phyloP scores from a whole-genome alignment of 1,140 invertebrate species.

The Drepana arcuata region DNA sequence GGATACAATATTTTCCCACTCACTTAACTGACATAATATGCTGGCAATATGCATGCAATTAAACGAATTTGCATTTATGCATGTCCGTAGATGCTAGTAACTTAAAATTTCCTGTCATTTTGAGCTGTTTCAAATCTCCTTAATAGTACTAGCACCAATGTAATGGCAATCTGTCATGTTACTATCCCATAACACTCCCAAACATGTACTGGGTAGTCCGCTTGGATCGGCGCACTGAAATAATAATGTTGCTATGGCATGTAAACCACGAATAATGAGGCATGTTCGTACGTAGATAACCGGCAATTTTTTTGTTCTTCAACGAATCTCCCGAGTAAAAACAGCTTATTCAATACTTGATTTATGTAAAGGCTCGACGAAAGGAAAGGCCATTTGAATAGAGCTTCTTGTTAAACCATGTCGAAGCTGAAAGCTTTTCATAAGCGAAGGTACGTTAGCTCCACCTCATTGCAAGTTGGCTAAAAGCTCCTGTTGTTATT shows the following conservation, averaged over 20 bases:
- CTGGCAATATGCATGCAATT: too few species aligned
- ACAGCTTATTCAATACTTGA: conserved; percentile 58
- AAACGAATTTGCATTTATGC: too few species aligned
- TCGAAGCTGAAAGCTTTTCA: conserved; percentile 62
- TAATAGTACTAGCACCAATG: too few species aligned
- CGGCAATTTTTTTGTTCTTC: neutral
- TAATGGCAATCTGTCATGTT: conserved; percentile 1
- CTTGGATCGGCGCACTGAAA: neutral
- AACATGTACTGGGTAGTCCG: neutral
- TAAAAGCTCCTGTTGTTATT: conserved; percentile 50
- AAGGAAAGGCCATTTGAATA: conserved; percentile 57
- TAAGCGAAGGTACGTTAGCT: conserved; percentile 41
- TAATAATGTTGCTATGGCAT: neutral
- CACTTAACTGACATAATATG: too few species aligned
- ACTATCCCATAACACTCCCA: neutral
- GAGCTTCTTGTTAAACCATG: conserved; percentile 37
- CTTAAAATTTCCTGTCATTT: too few species aligned
- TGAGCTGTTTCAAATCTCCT: too few species aligned
- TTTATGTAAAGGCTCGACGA: conserved; percentile 52
- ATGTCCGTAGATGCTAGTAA: too few species aligned
- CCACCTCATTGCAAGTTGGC: conserved; percentile 39
- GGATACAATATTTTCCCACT: conserved; percentile 13
- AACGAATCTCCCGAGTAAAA: conserved; percentile 28
- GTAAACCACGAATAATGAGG: neutral
- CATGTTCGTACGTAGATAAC: neutral